Evolutionary conservation across 2,113 vertebrate genomes (phyloP).

Genomic region (Hipposideros armiger): DNA sequence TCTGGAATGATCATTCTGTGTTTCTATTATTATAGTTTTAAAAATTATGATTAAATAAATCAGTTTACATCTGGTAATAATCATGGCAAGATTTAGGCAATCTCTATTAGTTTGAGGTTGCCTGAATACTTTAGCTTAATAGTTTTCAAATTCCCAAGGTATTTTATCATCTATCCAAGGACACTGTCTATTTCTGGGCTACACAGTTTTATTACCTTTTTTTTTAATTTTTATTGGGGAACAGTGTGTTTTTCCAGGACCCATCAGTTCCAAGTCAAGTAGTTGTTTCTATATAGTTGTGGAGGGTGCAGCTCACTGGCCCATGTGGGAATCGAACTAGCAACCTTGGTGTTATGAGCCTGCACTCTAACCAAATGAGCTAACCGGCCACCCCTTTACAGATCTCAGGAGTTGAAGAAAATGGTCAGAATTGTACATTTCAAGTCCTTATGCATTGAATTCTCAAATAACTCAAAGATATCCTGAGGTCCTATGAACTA

Average conservation of each 20-base stretch:
- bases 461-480: constrained; percentile 4
- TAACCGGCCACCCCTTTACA: neutral
- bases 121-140: neutral
- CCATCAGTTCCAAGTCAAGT: no score
- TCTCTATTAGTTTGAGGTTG: neutral
- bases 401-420: neutral
- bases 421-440: neutral
- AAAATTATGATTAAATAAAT: neutral
- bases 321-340: no score
- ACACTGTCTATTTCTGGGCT: neutral
- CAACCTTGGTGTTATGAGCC: no score
- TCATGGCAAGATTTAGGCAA: neutral
- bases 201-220: neutral
- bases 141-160: neutral
- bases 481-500: neutral
- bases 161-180: neutral
- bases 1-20: neutral
- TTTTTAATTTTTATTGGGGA: neutral
- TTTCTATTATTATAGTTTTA: neutral
- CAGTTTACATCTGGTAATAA: neutral
- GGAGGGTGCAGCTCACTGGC: no score
- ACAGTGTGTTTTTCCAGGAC: no score
- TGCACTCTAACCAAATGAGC: no score
- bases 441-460: constrained; percentile 30
- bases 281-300: no score